Percentiles rank a stretch among this genome's conserved stretches.
phyloP scores from a whole-genome alignment of 2,113 vertebrate species.

The Entelurus aequoreus region DNA sequence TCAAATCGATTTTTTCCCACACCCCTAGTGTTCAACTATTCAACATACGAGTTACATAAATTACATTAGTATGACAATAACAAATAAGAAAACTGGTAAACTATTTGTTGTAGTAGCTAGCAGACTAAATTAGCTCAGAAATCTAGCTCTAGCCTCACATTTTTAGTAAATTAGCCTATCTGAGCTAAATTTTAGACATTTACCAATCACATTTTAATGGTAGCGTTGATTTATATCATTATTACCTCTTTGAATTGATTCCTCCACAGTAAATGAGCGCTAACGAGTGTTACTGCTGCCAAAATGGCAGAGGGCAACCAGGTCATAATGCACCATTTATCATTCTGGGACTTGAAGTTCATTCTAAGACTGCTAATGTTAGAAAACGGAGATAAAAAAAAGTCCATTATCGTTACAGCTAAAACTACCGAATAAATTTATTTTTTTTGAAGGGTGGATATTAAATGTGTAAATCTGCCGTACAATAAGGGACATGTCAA shows the following conservation, averaged over 20 bases:
- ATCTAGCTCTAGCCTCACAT: too few relatives aligned
- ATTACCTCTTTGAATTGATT: background rate
- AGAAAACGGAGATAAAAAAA: background rate
- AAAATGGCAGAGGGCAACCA: background rate
- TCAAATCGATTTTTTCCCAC: too few relatives aligned
- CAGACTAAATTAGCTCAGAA: too few relatives aligned
- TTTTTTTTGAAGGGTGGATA: background rate
- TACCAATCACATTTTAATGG: too few relatives aligned
- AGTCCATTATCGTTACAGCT: background rate
- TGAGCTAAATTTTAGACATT: too few relatives aligned
- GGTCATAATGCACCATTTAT: background rate
- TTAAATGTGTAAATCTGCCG: constrained; percentile 4
- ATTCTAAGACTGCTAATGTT: background rate
- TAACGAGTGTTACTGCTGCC: background rate
- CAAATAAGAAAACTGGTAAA: too few relatives aligned
- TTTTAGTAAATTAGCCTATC: too few relatives aligned
- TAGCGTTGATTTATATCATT: too few relatives aligned
- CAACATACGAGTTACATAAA: too few relatives aligned
- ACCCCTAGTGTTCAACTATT: too few relatives aligned
- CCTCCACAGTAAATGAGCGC: background rate
- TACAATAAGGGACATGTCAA: constrained; percentile 30
- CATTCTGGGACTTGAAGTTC: background rate
- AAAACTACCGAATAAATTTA: background rate
- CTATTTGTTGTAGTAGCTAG: too few relatives aligned
- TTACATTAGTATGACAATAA: too few relatives aligned